Evolutionary conservation across 2,888 invertebrate genomes (phyloP).

Genomic region (Encarsia formosa): DNA sequence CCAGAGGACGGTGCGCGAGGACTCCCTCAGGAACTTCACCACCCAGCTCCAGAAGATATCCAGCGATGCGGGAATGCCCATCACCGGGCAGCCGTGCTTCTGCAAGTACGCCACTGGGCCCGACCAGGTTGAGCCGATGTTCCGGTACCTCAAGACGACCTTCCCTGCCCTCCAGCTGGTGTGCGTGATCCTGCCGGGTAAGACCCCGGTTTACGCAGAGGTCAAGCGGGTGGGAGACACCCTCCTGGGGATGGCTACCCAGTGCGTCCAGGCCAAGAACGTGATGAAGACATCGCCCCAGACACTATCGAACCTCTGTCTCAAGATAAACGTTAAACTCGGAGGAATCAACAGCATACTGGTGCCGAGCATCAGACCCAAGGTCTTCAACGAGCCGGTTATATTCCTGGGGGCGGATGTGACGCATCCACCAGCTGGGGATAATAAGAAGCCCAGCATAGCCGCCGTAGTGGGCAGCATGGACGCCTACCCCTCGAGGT

Average conservation of each 20-base stretch:
- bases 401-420: conserved; percentile 99
- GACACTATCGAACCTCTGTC: conserved; percentile 96
- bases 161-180: conserved; percentile 95
- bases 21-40: conserved; percentile 93
- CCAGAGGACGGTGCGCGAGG: conserved; percentile 95
- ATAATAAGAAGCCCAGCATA: conserved; percentile 98
- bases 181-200: conserved; percentile 96
- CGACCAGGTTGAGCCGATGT: conserved; percentile 99
- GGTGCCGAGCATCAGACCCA: conserved; percentile 93
- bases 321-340: conserved; percentile 99
- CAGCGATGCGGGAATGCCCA: conserved; percentile 99
- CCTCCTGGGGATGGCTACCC: conserved; percentile 97
- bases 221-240: conserved; percentile 98
- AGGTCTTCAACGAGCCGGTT: conserved; percentile 98
- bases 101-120: conserved; percentile 99
- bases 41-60: conserved; percentile 98
- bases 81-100: conserved; percentile 96
- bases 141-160: conserved; percentile 95
- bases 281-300: conserved; percentile 99
- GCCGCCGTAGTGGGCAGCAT: conserved; percentile 99
- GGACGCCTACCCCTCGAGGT: conserved; percentile 99
- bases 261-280: conserved; percentile 99
- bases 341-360: conserved; percentile 99
- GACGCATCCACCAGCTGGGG: conserved; percentile 99
- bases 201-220: conserved; percentile 96